These are phyloP conservation scores for Podotricha telesiphe DNA, from an alignment of 2,888 invertebrate species.

Conservation along the genomic window DNA sequence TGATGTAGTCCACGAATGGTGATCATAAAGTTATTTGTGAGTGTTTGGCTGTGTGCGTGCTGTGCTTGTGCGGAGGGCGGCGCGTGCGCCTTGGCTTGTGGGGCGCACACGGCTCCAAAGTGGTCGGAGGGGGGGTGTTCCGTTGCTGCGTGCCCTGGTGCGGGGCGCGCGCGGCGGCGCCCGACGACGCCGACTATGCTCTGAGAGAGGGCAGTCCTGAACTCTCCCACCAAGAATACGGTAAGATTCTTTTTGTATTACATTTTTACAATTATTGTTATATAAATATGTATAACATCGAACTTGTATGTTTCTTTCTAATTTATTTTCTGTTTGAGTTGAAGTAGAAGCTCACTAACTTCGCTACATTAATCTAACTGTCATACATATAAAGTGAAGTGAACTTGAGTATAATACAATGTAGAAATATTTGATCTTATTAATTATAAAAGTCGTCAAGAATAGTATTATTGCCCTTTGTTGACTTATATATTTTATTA, in stretches of 20 bases:
- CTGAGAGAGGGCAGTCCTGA: conserved; percentile 75
- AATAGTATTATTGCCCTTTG: not conserved
- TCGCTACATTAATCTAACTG: no score
- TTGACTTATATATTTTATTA: not conserved
- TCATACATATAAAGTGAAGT: no score
- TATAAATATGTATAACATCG: no score
- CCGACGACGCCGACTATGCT: conserved; percentile 83
- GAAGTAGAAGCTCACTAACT: no score
- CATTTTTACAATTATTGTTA: not conserved
- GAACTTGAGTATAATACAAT: no score
- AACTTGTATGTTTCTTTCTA: no score
- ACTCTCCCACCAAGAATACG: conserved; percentile 66
- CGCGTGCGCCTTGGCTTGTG: conserved; percentile 38
- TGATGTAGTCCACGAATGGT: conserved; percentile 45
- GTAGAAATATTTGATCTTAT: no score
- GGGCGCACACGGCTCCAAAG: conserved; percentile 82
- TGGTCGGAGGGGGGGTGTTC: conserved; percentile 90
- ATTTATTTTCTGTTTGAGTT: no score
- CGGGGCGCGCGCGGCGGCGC: conserved; percentile 88
- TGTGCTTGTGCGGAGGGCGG: conserved; percentile 60
- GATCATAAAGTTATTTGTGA: conserved; percentile 45
- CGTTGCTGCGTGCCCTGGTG: conserved; percentile 93
- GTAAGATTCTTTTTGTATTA: conserved; percentile 55
- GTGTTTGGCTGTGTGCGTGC: conserved; percentile 48
- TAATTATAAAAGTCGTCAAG: no score